Percentiles rank a stretch among this genome's conserved stretches.
Conservation (phyloP, 1,140 invertebrate genomes). For the Microvelia longipes region DNA sequence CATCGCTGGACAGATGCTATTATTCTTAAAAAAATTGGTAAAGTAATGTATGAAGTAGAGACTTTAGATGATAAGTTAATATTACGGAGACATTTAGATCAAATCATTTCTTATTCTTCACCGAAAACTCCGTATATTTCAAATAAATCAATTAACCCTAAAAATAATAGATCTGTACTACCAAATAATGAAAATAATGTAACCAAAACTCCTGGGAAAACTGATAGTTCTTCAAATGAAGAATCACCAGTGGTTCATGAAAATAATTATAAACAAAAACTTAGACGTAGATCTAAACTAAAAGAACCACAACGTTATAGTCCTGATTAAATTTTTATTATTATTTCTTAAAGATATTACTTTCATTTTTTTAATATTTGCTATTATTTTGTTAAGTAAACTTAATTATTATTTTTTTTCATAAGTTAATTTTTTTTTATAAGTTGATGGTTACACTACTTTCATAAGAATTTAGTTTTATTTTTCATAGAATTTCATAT, state of each 20-base stretch:
- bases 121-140: not conserved
- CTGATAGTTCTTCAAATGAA: not conserved
- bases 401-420: not conserved
- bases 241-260: not conserved
- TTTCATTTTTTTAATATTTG: not conserved
- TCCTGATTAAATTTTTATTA: not conserved
- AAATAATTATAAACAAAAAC: not conserved
- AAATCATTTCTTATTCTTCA: not conserved
- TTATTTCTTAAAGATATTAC: not conserved
- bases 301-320: not conserved
- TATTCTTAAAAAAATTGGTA: not conserved
- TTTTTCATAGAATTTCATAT: no score
- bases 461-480: not conserved
- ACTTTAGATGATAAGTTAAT: not conserved
- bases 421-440: not conserved
- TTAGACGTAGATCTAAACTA: not conserved
- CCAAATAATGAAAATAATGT: not conserved
- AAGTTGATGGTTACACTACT: not conserved
- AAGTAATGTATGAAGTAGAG: not conserved
- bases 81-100: not conserved
- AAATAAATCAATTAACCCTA: not conserved
- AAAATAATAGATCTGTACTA: not conserved
- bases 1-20: not conserved
- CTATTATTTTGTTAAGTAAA: not conserved
- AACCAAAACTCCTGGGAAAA: not conserved